Evolutionary conservation across 2,797 vertebrate genomes (phyloP).

Genomic region (Argyrosomus regius): DNA sequence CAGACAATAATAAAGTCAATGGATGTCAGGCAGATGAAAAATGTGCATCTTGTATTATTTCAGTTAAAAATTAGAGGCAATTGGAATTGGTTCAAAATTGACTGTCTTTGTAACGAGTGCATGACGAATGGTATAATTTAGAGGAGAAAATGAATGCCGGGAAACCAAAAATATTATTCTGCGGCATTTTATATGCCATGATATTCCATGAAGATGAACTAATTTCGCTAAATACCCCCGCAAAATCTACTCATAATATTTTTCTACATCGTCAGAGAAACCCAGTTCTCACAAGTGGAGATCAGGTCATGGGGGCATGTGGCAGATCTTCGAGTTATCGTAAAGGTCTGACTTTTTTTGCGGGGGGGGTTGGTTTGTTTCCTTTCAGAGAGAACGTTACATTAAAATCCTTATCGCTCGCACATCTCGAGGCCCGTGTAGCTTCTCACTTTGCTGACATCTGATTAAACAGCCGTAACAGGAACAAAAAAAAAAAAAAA

Average conservation of each 20-base stretch:
- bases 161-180: constrained; percentile 83
- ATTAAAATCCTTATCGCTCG: constrained; percentile 47
- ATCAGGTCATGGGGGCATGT: constrained; percentile 41
- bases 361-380: not conserved
- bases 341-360: constrained; percentile 28
- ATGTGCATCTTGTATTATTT: constrained; percentile 82
- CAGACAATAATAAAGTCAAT: constrained; percentile 79
- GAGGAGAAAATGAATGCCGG: constrained; percentile 81
- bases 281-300: constrained; percentile 25
- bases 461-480: constrained; percentile 49
- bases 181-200: constrained; percentile 75
- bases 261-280: constrained; percentile 44
- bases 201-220: constrained; percentile 82
- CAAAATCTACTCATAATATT: constrained; percentile 72
- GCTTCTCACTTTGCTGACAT: constrained; percentile 50
- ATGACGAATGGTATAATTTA: constrained; percentile 87
- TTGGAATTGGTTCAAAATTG: constrained; percentile 84
- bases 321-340: constrained; percentile 27
- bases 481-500: no score
- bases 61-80: constrained; percentile 82
- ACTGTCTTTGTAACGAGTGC: constrained; percentile 85
- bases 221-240: constrained; percentile 78
- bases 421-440: constrained; percentile 43
- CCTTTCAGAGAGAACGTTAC: constrained; percentile 17
- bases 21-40: constrained; percentile 81